Percentiles rank a stretch among this genome's conserved stretches.
Evolutionary conservation across 2,113 vertebrate genomes (phyloP).

Genomic region (Zingel zingel): DNA sequence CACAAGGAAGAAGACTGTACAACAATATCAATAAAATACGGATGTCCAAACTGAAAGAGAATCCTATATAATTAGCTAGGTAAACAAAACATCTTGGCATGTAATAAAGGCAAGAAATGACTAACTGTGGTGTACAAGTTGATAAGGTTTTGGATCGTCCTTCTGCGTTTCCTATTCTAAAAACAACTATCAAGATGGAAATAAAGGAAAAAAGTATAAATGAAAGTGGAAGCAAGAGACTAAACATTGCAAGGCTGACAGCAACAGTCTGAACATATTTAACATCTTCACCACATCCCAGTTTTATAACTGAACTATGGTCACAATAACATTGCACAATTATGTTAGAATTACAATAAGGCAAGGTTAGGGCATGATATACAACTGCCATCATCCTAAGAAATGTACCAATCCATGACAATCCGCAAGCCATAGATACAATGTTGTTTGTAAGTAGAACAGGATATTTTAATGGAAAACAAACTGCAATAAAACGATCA

Average conservation of each 20-base stretch:
- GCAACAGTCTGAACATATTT: not conserved
- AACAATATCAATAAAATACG: conserved; percentile 10
- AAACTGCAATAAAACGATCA: conserved; percentile 5
- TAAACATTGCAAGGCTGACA: not conserved
- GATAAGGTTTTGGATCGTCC: conserved; percentile 7
- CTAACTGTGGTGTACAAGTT: conserved; percentile 6
- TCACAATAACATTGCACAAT: conserved; percentile 9
- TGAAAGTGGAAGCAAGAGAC: conserved; percentile 15
- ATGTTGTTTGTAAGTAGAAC: conserved; percentile 7
- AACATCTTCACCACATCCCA: not conserved
- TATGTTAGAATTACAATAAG: not conserved
- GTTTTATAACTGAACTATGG: not conserved
- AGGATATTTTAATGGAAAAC: not conserved
- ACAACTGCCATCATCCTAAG: not conserved
- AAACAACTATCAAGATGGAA: conserved; percentile 2
- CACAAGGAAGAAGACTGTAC: conserved; percentile 24
- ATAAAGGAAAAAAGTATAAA: not conserved
- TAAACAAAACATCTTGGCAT: conserved; percentile 20
- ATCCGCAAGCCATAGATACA: not conserved
- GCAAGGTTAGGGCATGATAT: not conserved
- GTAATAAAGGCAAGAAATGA: conserved; percentile 7
- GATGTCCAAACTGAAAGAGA: conserved; percentile 4
- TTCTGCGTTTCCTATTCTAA: not conserved
- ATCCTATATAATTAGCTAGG: not conserved
- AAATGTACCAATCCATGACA: conserved; percentile 8